Base-by-base conservation (phyloP, 2,888 invertebrate species). In the Julus scanicus region DNA sequence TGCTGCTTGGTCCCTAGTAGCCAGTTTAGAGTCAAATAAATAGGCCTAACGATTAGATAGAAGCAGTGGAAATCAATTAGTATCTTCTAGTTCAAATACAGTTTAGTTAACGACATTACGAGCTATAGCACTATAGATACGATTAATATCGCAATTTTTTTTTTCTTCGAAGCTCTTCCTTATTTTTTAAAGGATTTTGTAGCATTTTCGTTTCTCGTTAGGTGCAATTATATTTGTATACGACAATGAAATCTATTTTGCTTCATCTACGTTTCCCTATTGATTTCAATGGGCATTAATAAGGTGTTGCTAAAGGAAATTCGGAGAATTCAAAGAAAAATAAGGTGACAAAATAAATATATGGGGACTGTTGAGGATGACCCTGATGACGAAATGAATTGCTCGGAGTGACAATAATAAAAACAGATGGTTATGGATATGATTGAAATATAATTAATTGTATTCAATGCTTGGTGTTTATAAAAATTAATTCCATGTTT, bases 171-270 rank as follows among this genome's bases (percentile, higher is more conserved):
- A 71, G 71, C 71, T 71, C 71, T 71, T 71, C 11, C 71, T 37
- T 29, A 71, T 71, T 71, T 71, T 85, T 85, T 49, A n/a, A 85
- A 49, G 11, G 44, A 15, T 85, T 85, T 49, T 85, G 44, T 49
- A 40, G 85, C 49, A 48, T 85, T 85, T 85, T 40, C n/a, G 44
- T 85, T 85, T 71, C 71, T 11, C 20, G 44, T 44, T 11, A 85
- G 29, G 85, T 85, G 85, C 85, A 85, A 85, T 85, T 20, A 85
- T 85, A 85, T 85, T 85, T 85, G 85, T 85, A 44, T 85, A 85
- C 85, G 85, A 85, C 85, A 85, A 85, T 85, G 85, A 85, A 85
- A 85, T 48, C 85, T 85, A 85, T 48, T 49, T 85, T 44, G 44
- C 49, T 85, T 44, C 44, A 49, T 85, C 85, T 85, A 85, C 44